These are phyloP conservation scores for Dugesia japonica DNA, from an alignment of 2,888 invertebrate species.

Conservation along the genomic window DNA sequence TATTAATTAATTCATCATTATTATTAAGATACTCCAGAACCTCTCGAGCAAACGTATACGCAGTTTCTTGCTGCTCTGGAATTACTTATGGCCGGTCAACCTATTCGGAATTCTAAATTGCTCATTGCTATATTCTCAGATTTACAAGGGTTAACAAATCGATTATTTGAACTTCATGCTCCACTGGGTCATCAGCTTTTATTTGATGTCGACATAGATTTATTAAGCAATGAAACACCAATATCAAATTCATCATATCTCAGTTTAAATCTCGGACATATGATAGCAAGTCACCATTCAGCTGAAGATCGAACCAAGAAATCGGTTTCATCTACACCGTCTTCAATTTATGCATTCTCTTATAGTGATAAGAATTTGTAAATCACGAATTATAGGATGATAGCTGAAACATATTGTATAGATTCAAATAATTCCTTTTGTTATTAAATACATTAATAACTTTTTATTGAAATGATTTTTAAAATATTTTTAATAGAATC, in stretches of 20 bases:
- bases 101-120: background rate
- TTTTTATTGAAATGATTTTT: no score
- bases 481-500: no score
- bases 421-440: background rate
- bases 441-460: no score
- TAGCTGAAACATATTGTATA: background rate
- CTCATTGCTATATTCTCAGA: background rate
- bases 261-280: background rate
- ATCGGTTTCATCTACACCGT: background rate
- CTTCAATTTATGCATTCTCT: background rate
- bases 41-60: background rate
- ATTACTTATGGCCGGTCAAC: background rate
- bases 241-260: background rate
- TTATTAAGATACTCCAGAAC: background rate
- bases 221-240: background rate
- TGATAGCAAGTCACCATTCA: background rate
- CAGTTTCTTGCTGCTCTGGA: background rate
- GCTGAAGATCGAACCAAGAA: background rate
- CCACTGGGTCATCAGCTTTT: background rate
- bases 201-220: background rate
- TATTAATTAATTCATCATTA: no score
- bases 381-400: background rate
- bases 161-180: background rate
- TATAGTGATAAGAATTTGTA: constrained; percentile 9
- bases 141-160: background rate